Evolutionary conservation across 1,140 invertebrate species (phyloP), one percentile per base, ranked within the genome.

Genomic region (Mesaphorura yosii): DNA sequence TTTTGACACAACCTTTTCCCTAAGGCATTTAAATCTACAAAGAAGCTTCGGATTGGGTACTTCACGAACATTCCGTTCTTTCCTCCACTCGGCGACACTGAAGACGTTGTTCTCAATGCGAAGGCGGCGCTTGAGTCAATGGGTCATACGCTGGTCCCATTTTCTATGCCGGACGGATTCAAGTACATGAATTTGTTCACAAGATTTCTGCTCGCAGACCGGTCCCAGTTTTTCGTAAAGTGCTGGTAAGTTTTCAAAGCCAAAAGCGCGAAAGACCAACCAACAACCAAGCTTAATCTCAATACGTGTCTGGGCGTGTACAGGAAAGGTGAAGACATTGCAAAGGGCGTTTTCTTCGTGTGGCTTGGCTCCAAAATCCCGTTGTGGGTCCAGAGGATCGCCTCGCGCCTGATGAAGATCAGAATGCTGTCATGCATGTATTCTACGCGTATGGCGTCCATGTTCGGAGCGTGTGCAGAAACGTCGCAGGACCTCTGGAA

Each of bases 281-380:
- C 7, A 41, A 10, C n/a, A 7, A 10, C 17, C 22, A 41, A 10
- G 6, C 7, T 41, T 12, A 17, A 41, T 41, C 22, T 41, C 6
- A 38, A 38, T 3, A 40, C n/a, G 25, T 51, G 15, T 48, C 14
- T 49, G 28, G n/a, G 2, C n/a, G 34, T 47, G 40, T 40, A 17
- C 22, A 62, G 60, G 60, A 53, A 62, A 40, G 57, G 57, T 14
- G 60, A 62, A 51, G 39, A 56, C 26, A 45, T 62, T 22, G 60
- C 60, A 14, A 42, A 57, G 26, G 34, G 42, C 3, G 60, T 47
- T 3, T 34, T 42, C 25, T 27, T 62, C 1, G 56, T 54, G 14
- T 56, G 50, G 44, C 37, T 58, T 12, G 40, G 34, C 2, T 50
- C 53, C n/a, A 38, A 47, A 20, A 49, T 58, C 20, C 60, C 60